Conservation (phyloP, 2,113 vertebrate species). For the Myodes glareolus region DNA sequence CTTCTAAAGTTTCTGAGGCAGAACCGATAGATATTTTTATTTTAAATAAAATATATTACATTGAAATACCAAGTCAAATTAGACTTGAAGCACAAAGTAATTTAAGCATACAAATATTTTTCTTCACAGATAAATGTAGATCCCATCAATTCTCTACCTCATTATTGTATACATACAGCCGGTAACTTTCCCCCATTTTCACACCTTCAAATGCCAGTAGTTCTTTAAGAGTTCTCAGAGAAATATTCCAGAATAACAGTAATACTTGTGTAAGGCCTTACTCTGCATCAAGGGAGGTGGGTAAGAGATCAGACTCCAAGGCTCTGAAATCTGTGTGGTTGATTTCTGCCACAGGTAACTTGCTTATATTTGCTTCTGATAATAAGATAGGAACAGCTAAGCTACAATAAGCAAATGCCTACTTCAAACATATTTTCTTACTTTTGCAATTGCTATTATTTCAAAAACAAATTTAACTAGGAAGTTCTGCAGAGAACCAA, state of each 20-base stretch:
- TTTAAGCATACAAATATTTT: slow-evolving; percentile 4
- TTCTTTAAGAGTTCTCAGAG: slow-evolving; percentile 21
- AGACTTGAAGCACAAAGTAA: slow-evolving; percentile 23
- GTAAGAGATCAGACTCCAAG: background rate
- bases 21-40: background rate
- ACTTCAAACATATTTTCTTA: slow-evolving; percentile 36
- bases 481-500: slow-evolving; percentile 71
- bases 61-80: slow-evolving; percentile 24
- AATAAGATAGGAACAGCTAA: slow-evolving; percentile 52
- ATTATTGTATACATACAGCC: background rate
- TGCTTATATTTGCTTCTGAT: slow-evolving; percentile 44
- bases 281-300: background rate
- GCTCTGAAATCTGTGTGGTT: slow-evolving; percentile 41
- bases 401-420: slow-evolving; percentile 62
- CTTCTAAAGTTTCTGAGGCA: slow-evolving; percentile 24
- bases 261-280: slow-evolving; percentile 17
- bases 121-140: background rate
- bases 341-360: slow-evolving; percentile 60
- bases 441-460: slow-evolving; percentile 54
- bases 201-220: background rate
- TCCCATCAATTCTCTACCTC: background rate
- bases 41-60: slow-evolving; percentile 21
- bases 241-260: slow-evolving; percentile 14
- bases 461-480: slow-evolving; percentile 68
- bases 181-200: background rate